These are phyloP conservation scores for Ianthella basta DNA, from an alignment of 37 sponge, comb jelly and placozoan species.

Conservation along the genomic window DNA sequence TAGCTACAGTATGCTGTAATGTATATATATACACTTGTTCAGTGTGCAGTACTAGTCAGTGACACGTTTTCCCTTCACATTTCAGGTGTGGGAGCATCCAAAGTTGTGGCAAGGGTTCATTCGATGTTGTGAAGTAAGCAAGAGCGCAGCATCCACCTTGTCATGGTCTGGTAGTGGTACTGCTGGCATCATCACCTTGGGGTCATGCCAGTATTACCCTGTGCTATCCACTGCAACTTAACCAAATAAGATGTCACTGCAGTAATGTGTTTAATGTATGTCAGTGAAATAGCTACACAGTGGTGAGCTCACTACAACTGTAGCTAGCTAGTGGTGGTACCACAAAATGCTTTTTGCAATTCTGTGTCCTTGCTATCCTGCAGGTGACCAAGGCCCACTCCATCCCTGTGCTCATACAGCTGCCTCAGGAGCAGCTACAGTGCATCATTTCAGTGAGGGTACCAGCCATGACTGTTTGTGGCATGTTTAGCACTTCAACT, in stretches of 20 bases:
- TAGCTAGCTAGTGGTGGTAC: too few species aligned
- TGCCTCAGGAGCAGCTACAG: conserved; percentile 77
- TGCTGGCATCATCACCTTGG: neutral
- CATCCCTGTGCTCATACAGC: conserved; percentile 76
- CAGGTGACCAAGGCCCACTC: conserved; percentile 93
- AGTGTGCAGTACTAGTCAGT: neutral
- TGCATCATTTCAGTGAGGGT: conserved; percentile 41
- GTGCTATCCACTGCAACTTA: too few species aligned
- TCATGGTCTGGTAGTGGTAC: neutral
- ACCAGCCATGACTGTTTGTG: neutral
- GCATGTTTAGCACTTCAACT: neutral
- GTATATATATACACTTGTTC: neutral
- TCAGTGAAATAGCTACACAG: too few species aligned
- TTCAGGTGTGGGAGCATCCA: conserved; percentile 91
- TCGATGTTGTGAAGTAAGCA: conserved; percentile 91
- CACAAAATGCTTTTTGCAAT: too few species aligned
- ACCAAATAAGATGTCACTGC: too few species aligned
- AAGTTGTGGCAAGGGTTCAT: conserved; percentile 99
- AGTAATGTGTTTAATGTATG: neutral
- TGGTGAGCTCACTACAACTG: too few species aligned
- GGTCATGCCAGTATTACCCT: too few species aligned
- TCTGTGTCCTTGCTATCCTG: neutral
- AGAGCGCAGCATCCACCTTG: neutral
- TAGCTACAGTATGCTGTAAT: neutral
- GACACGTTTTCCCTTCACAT: neutral